Percentiles rank a stretch among this genome's conserved stretches.
These are phyloP conservation scores for Dipodomys ordii DNA, from an alignment of 2,113 vertebrate genomes.

Conservation along the genomic window DNA sequence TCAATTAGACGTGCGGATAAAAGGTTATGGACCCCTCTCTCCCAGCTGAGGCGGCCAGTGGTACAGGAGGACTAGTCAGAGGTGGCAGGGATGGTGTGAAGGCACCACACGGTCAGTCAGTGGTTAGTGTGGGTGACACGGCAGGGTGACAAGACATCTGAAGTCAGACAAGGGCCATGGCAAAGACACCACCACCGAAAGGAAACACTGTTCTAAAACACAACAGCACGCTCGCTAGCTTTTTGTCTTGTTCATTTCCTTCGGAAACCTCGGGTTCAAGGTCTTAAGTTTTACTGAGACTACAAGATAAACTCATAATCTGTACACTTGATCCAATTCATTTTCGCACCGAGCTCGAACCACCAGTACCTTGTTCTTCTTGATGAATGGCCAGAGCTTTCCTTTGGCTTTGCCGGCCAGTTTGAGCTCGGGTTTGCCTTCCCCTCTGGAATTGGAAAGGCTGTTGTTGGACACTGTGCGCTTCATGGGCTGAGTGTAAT, in stretches of 20 bases:
- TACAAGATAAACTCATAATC: slow-evolving; percentile 62
- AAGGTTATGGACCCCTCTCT: not conserved
- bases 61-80: not conserved
- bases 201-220: slow-evolving; percentile 50
- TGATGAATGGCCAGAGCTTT: slow-evolving; percentile 99
- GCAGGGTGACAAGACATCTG: slow-evolving; percentile 32
- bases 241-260: slow-evolving; percentile 37
- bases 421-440: slow-evolving; percentile 89
- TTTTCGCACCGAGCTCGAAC: not conserved
- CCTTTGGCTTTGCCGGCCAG: slow-evolving; percentile 92
- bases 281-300: slow-evolving; percentile 52
- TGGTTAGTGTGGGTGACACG: slow-evolving; percentile 79
- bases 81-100: slow-evolving; percentile 56
- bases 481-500: slow-evolving; percentile 97
- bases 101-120: slow-evolving; percentile 70
- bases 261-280: slow-evolving; percentile 62
- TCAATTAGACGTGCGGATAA: slow-evolving; percentile 62
- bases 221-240: slow-evolving; percentile 74
- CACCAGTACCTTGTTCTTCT: slow-evolving; percentile 98
- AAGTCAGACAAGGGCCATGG: slow-evolving; percentile 83
- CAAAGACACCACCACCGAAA: slow-evolving; percentile 81
- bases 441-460: slow-evolving; percentile 91
- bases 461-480: slow-evolving; percentile 94
- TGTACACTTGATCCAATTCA: not conserved
- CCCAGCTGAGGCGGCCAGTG: slow-evolving; percentile 64